phyloP scores from a whole-genome alignment of 1,140 invertebrate genomes.

The Meloidogyne chitwoodi region DNA sequence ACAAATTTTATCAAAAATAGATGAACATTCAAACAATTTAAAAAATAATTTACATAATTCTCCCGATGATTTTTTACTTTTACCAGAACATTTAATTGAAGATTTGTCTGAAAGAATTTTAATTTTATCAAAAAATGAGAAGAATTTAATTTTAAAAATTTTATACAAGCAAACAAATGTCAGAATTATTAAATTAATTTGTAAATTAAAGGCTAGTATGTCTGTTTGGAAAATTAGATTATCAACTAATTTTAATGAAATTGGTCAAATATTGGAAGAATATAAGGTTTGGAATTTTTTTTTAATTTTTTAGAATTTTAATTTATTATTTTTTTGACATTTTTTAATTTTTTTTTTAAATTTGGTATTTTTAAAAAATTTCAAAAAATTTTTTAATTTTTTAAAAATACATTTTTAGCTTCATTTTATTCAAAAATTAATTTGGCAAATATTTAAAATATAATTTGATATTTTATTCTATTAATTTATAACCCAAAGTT shows the following conservation, averaged over 20 bases:
- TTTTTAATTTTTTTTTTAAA: background rate
- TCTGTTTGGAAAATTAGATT: background rate
- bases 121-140: background rate
- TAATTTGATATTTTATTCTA: too few relatives aligned
- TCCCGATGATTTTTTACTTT: slow-evolving; percentile 13
- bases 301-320: background rate
- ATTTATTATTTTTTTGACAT: background rate
- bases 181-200: background rate
- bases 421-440: too few relatives aligned
- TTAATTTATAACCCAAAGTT: too few relatives aligned
- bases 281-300: background rate
- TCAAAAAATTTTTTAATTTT: too few relatives aligned
- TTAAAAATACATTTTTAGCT: too few relatives aligned
- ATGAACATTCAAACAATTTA: background rate
- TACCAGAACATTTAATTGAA: slow-evolving; percentile 24
- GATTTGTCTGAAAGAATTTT: background rate
- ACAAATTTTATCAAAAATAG: background rate
- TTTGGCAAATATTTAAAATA: too few relatives aligned
- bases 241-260: background rate
- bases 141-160: background rate
- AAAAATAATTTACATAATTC: background rate
- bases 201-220: slow-evolving; percentile 7
- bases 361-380: too few relatives aligned
- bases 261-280: background rate
- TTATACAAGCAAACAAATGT: background rate